Percentiles rank a stretch among this genome's conserved stretches.
Evolutionary conservation across 2,797 vertebrate species (phyloP).

Genomic region (Amazona finschi): DNA sequence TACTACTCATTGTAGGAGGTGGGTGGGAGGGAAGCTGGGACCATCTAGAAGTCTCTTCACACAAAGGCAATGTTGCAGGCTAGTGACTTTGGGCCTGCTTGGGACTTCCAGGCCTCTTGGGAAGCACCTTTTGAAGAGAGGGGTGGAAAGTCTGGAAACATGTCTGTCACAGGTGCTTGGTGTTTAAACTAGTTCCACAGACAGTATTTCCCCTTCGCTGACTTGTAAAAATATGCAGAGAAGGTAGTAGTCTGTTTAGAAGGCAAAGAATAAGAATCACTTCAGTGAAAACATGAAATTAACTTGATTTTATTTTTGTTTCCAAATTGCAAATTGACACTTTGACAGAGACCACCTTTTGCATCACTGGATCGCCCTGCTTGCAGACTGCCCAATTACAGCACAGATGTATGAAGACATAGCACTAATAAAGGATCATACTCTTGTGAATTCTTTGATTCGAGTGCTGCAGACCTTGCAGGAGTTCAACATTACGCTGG

Average conservation of each 20-base stretch:
- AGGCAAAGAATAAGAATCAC: not conserved
- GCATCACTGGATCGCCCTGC: slow-evolving; percentile 97
- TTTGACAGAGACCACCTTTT: slow-evolving; percentile 90
- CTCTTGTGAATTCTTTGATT: slow-evolving; percentile 95
- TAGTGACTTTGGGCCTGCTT: not conserved
- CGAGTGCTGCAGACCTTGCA: slow-evolving; percentile 97
- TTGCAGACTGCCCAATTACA: slow-evolving; percentile 95
- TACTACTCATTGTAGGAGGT: not conserved
- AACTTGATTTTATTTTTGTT: slow-evolving; percentile 52
- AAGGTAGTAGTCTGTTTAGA: not conserved
- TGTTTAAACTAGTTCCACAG: not conserved
- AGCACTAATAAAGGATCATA: slow-evolving; percentile 94
- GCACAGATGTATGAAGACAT: slow-evolving; percentile 98
- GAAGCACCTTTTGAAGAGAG: not conserved
- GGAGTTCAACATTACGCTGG: slow-evolving; percentile 98
- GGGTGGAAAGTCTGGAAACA: not conserved
- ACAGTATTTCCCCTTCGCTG: not conserved
- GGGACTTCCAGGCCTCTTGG: not conserved
- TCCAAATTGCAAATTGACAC: not conserved
- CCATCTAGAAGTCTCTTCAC: not conserved
- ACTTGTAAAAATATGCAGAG: not conserved
- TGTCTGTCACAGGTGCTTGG: not conserved
- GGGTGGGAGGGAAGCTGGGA: not conserved
- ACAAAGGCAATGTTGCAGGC: not conserved
- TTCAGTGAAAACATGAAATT: not conserved